phyloP scores from a whole-genome alignment of 1,140 invertebrate species.

The Musca vetustissima region DNA sequence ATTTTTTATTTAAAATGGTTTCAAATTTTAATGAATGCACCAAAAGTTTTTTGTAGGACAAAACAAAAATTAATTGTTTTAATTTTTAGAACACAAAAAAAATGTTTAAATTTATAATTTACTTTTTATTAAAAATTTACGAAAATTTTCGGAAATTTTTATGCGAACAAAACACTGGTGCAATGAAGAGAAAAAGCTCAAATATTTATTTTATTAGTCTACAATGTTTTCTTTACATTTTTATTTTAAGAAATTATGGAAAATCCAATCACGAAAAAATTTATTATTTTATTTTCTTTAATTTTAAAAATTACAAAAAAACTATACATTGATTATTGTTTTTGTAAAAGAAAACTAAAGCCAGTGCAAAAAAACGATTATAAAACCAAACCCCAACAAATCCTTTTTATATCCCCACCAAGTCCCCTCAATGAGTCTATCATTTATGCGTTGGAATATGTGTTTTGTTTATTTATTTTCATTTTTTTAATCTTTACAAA shows the following conservation, averaged over 20 bases:
- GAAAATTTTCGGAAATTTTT: constrained; percentile 7
- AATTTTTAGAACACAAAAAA: constrained; percentile 1
- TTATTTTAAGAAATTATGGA: background rate
- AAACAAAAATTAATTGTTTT: no score
- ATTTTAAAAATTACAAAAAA: constrained; percentile 26
- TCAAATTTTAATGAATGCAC: constrained; percentile 27
- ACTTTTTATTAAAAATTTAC: background rate
- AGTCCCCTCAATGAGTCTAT: constrained; percentile 56
- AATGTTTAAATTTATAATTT: constrained; percentile 5
- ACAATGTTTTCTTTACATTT: no score
- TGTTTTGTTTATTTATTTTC: constrained; percentile 25
- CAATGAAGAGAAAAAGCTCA: constrained; percentile 53
- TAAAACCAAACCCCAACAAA: constrained; percentile 42
- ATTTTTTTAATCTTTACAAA: constrained; percentile 28
- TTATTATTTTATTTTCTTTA: constrained; percentile 26
- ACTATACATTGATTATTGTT: constrained; percentile 30
- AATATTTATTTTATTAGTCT: constrained; percentile 29
- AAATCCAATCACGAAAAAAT: background rate
- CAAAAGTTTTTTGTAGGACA: background rate
- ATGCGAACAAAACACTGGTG: constrained; percentile 30
- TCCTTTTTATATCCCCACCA: constrained; percentile 37
- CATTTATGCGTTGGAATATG: constrained; percentile 53
- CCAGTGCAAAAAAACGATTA: constrained; percentile 37
- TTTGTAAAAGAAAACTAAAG: constrained; percentile 43
- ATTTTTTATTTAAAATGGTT: background rate